Base-by-base conservation (phyloP, 2,888 invertebrate species). In the Cremastinae sp. region DNA sequence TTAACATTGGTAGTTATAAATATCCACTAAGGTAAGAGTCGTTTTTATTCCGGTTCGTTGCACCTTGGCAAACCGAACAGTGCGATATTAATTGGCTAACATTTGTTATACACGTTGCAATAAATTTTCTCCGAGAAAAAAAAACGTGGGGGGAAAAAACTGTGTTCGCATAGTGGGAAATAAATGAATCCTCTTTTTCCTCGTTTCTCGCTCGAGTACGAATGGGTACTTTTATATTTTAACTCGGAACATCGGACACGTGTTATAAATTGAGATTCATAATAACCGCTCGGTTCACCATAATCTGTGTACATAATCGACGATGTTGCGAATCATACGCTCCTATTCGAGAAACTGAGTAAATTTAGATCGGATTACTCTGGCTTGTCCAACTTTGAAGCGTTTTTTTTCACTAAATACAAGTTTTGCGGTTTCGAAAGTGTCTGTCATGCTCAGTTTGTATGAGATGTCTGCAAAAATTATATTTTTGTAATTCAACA, bases 21-120 rank as follows among this genome's bases (percentile, higher is more conserved):
- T n/a, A n/a, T n/a, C n/a, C n/a, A n/a, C n/a, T n/a, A n/a, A n/a
- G n/a, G n/a, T n/a, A 49, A n/a, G 45, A 7, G 41, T 12, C 49
- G 56, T 39, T 55, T 56, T 68, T 18, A 47, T 64, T 20, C 59
- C 62, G 59, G 56, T 69, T 64, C 74, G 69, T 45, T 64, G 64
- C 59, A 39, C 69, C 55, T 59, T 53, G 53, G 45, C 43, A 45
- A 51, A 70, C 20, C 45, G 51, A 64, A 70, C 59, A 16, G 37
- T 45, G 45, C 59, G 28, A 65, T 70, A 70, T 75, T 75, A 75
- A 70, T 70, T 65, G 74, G 53, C 12, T 43, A 65, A 53, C 65
- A 51, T 65, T 75, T 53, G 59, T 70, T 70, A 45, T 58, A 61
- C 70, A 22, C 12, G 59, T 55, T 47, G 28, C 49, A 53, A 28